Evolutionary conservation across 2,113 vertebrate species (phyloP).

Genomic region (Chlorodrepanis virens): DNA sequence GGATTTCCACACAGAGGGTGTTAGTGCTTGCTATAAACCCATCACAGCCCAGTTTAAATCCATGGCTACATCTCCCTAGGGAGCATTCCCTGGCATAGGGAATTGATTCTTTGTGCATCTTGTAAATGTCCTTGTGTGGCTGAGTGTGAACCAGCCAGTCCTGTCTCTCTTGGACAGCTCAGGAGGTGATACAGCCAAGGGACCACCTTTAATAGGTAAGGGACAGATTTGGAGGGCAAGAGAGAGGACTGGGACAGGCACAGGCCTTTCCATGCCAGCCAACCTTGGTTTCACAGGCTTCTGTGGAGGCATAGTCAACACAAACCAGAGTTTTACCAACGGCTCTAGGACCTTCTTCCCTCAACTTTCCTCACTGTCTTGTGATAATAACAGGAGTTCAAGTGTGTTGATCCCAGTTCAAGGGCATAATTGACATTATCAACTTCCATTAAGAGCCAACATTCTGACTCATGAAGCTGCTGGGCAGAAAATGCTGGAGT

Average conservation of each 20-base stretch:
- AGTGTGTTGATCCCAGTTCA: not conserved
- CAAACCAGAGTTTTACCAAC: not conserved
- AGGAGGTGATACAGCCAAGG: not conserved
- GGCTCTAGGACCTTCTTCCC: not conserved
- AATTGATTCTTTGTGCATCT: not conserved
- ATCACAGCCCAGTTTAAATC: not conserved
- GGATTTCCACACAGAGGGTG: not conserved
- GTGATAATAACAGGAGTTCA: not conserved
- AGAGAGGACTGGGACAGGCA: not conserved
- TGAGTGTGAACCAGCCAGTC: not conserved
- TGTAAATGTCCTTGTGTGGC: not conserved
- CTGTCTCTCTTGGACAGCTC: not conserved
- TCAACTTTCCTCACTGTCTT: not conserved
- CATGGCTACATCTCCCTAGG: not conserved
- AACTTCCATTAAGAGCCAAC: not conserved
- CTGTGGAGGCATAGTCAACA: not conserved
- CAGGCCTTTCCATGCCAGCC: not conserved
- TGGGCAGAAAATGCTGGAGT: not conserved
- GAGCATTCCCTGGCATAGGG: not conserved
- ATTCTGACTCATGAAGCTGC: not conserved
- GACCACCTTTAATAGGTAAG: not conserved
- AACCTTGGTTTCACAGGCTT: not conserved
- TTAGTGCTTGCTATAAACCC: not conserved
- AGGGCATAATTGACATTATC: not conserved
- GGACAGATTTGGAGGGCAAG: not conserved